phyloP scores from a whole-genome alignment of 2,113 vertebrate genomes.

The Anoura caudifer region DNA sequence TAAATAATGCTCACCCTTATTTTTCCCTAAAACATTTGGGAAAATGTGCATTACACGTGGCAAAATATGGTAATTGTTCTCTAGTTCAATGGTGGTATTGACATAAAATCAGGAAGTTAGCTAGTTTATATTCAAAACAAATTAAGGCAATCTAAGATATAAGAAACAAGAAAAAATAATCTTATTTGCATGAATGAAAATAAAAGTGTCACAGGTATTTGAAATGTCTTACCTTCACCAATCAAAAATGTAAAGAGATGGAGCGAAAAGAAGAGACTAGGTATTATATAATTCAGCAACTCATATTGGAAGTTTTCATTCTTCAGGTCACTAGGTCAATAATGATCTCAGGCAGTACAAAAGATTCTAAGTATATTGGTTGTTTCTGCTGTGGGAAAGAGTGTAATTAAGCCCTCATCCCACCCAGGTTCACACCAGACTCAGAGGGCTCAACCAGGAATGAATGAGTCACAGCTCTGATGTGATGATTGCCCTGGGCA shows the following conservation, averaged over 20 bases:
- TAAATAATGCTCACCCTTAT: too few species aligned
- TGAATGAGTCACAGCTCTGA: conserved; percentile 59
- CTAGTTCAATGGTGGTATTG: not conserved
- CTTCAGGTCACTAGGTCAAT: conserved; percentile 51
- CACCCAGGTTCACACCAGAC: not conserved
- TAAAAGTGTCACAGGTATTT: not conserved
- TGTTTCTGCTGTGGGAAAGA: conserved; percentile 9
- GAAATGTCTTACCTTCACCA: not conserved
- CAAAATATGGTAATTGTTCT: not conserved
- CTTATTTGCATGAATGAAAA: not conserved
- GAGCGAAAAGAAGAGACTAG: not conserved
- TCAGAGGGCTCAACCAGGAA: not conserved
- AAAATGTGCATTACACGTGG: too few species aligned
- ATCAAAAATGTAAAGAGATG: not conserved
- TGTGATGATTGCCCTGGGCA: not conserved
- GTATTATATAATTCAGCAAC: not conserved
- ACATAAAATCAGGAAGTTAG: not conserved
- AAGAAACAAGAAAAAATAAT: not conserved
- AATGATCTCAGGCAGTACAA: not conserved
- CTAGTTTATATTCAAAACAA: not conserved
- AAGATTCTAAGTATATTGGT: not conserved
- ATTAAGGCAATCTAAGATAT: not conserved
- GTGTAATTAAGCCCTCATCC: conserved; percentile 41
- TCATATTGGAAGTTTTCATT: conserved; percentile 5
- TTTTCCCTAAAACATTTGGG: too few species aligned